phyloP scores from a whole-genome alignment of 2,797 vertebrate genomes.

The Choloepus didactylus region DNA sequence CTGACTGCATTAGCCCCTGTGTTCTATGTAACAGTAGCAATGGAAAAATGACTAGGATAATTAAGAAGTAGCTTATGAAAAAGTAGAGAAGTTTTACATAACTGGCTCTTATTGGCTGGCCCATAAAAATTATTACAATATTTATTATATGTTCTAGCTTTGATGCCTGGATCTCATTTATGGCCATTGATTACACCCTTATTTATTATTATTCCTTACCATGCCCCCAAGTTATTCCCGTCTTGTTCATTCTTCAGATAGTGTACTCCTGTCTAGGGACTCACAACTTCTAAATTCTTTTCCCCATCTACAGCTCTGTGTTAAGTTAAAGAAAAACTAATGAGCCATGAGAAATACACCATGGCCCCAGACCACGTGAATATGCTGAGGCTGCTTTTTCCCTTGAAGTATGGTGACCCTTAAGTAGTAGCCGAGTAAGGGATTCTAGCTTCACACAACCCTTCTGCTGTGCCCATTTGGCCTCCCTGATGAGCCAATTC shows the following conservation, averaged over 20 bases:
- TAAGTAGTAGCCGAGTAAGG: conserved; percentile 33
- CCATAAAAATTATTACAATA: not conserved
- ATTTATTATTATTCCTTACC: not conserved
- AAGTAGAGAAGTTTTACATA: not conserved
- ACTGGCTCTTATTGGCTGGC: not conserved
- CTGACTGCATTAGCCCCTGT: not conserved
- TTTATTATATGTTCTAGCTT: not conserved
- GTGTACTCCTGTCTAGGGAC: conserved; percentile 24
- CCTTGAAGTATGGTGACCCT: conserved; percentile 25
- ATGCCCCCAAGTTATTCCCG: not conserved
- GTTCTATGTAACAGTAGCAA: not conserved
- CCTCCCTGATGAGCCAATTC: not conserved
- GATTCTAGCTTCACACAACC: not conserved
- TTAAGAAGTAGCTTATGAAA: not conserved
- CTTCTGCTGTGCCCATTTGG: not conserved
- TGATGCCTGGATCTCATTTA: conserved; percentile 1
- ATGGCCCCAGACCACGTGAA: not conserved
- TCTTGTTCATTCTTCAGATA: conserved; percentile 14
- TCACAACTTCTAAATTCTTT: conserved; percentile 25
- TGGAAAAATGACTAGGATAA: not conserved
- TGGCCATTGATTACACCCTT: not conserved
- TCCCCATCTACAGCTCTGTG: not conserved
- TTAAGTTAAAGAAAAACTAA: conserved; percentile 62
- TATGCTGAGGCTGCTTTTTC: not conserved
- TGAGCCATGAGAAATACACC: conserved; percentile 34